phyloP scores from a whole-genome alignment of 2,113 vertebrate genomes.

The Cyanocitta stelleri region DNA sequence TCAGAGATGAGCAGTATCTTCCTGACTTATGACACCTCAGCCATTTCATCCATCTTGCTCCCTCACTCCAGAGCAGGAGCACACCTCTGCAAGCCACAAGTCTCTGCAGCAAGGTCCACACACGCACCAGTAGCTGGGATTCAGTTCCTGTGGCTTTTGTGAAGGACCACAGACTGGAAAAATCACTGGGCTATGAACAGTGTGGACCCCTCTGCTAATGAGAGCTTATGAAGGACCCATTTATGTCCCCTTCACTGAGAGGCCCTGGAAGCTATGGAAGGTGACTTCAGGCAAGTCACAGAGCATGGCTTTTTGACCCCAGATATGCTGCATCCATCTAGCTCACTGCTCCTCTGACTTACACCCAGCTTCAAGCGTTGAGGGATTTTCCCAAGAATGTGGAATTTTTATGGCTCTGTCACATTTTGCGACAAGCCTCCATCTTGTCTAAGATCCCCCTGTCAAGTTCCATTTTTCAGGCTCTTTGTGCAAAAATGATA shows the following conservation, averaged over 20 bases:
- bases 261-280: not conserved
- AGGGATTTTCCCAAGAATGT: not conserved
- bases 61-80: not conserved
- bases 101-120: not conserved
- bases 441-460: not conserved
- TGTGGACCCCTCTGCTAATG: not conserved
- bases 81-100: not conserved
- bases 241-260: not conserved
- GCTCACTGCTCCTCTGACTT: not conserved
- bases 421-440: not conserved
- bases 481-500: conserved; percentile 4
- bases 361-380: not conserved
- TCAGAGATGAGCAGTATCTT: not conserved
- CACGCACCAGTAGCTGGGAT: rapidly evolving
- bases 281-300: not conserved
- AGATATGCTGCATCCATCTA: not conserved
- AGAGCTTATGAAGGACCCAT: not conserved
- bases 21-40: not conserved
- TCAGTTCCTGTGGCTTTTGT: not conserved
- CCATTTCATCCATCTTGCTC: not conserved
- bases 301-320: not conserved
- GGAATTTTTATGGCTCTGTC: not conserved
- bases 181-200: not conserved
- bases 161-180: not conserved
- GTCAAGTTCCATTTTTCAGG: conserved; percentile 35